Evolutionary conservation across 2,888 invertebrate genomes (phyloP), one percentile per base, ranked within the genome.

Genomic region (Pteria penguin): DNA sequence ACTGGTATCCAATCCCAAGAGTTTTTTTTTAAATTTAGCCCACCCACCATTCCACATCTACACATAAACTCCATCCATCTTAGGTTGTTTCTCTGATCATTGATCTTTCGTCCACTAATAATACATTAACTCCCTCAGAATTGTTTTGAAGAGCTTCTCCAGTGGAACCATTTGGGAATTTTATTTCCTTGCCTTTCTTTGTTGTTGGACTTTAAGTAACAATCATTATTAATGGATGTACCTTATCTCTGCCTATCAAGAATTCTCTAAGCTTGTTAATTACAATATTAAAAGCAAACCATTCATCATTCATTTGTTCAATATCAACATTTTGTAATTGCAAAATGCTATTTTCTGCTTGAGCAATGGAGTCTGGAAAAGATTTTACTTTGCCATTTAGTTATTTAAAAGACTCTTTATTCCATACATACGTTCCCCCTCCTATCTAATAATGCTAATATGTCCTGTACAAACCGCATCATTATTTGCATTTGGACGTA

Each of bases 31-130:
- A n/a, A n/a, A n/a, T n/a, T n/a, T n/a, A 45, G 18, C 45, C 45
- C 45, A 45, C 45, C 45, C 18, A 14, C 11, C 33, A 72, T 70
- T 18, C 75, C 80, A 78, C n/a, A 71, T 45, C 58, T 24, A 31
- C 69, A 76, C 33, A 68, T 45, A 62, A 68, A 81, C 14, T 81
- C 76, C 69, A 77, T 77, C 75, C 69, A 77, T 2, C 75, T 72
- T n/a, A n/a, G 11, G 71, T 77, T 14, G 32, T 72, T 11, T 22
- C 31, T 2, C 80, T 70, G 32, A 77, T 72, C 26, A 79, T 26
- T 1, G 83, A 83, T 8, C 82, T 54, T 75, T 83, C 83, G 81
- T 84, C 83, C 32, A 82, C 66, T 18, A 84, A 54, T 2, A 84
- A 52, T n/a, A 67, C 81, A 3, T 58, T 8, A 32, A 84, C 14